These are phyloP conservation scores for Netelia inedita DNA, from an alignment of 2,888 invertebrate species.

Conservation along the genomic window DNA sequence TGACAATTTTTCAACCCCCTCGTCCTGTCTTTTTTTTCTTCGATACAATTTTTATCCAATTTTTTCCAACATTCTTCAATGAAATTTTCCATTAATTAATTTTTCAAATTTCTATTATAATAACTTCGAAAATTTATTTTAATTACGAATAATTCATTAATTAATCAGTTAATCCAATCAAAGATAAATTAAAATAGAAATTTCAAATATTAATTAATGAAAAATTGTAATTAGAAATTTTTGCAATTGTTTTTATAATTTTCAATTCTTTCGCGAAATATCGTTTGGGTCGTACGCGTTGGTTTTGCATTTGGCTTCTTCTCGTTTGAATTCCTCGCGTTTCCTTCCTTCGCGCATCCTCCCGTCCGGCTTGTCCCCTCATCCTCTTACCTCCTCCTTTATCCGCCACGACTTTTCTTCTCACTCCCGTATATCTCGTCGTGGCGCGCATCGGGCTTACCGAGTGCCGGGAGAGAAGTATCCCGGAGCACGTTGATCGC, in stretches of 20 bases:
- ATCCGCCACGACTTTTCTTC: conserved; percentile 51
- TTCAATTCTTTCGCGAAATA: too few relatives aligned
- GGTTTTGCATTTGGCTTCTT: neutral
- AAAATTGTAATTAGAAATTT: too few relatives aligned
- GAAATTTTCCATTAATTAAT: too few relatives aligned
- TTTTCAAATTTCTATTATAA: too few relatives aligned
- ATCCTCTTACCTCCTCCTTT: conserved; percentile 4
- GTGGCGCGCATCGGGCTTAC: conserved; percentile 24
- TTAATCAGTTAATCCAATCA: too few relatives aligned
- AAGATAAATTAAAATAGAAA: too few relatives aligned
- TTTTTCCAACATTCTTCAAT: too few relatives aligned
- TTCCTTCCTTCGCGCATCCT: conserved; percentile 27
- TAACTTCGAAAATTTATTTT: neutral
- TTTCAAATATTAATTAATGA: too few relatives aligned
- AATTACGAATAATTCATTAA: too few relatives aligned
- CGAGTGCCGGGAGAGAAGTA: conserved; percentile 7
- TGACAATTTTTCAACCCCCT: conserved; percentile 34
- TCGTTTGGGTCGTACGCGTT: too few relatives aligned
- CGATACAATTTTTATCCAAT: neutral
- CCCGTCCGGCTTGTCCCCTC: neutral
- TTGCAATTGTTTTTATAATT: too few relatives aligned
- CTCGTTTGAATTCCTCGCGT: conserved; percentile 39
- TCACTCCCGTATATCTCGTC: conserved; percentile 40
- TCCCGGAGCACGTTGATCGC: conserved; percentile 69
- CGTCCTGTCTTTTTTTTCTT: neutral